Conservation (phyloP, 2,888 invertebrate genomes). For the Megaustenia siamemsis region DNA sequence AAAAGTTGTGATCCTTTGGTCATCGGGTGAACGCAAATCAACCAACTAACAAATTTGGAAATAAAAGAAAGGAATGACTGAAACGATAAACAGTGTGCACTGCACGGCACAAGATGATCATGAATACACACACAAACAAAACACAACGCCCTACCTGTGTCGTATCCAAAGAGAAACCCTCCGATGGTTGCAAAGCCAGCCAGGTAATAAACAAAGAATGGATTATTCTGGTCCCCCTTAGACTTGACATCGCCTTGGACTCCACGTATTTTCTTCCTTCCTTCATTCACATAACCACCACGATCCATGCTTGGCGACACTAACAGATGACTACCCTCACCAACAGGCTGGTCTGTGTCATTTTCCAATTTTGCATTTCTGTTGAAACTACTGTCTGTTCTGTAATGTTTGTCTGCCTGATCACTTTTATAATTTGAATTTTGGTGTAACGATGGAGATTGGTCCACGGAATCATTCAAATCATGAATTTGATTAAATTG, state of each 20-base stretch:
- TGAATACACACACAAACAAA: not conserved
- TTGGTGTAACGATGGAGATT: no score
- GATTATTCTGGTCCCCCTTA: not conserved
- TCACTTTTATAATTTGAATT: not conserved
- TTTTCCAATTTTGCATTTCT: no score
- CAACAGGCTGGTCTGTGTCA: not conserved
- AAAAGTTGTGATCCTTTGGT: no score
- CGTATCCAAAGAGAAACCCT: constrained; percentile 82
- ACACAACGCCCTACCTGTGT: constrained; percentile 75
- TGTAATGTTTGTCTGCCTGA: not conserved
- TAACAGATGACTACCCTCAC: not conserved
- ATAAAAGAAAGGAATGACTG: not conserved
- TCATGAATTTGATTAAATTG: not conserved
- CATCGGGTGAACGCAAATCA: no score
- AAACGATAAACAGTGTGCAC: no score
- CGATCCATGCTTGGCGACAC: not conserved
- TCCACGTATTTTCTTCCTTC: not conserved
- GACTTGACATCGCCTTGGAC: not conserved
- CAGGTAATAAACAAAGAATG: constrained; percentile 67
- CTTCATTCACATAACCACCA: not conserved
- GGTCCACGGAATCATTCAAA: not conserved
- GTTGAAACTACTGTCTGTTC: not conserved
- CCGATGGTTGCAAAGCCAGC: constrained; percentile 79
- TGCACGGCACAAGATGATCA: no score
- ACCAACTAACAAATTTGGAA: no score